Evolutionary conservation across 2,113 vertebrate genomes (phyloP), one percentile per base, ranked within the genome.

Genomic region (Notarius quadriscutis): DNA sequence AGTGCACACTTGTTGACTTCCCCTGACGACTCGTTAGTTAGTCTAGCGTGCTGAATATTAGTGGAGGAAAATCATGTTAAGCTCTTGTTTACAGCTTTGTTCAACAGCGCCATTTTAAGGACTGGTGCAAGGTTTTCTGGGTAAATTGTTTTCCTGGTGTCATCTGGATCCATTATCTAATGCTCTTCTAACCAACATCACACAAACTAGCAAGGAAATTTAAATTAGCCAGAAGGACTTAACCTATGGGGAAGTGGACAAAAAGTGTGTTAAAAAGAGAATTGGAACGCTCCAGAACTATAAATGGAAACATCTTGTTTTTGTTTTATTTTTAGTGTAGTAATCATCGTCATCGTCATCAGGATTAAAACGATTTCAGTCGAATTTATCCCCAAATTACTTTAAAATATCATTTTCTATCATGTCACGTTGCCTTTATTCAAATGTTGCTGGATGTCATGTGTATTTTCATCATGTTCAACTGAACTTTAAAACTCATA

Each of bases 361-460:
- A 41, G 86, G 88, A 91, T 85, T 90, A 92, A 93, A 90, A 77
- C 81, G 88, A 91, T 93, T 94, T 94, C 91, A 94, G 91, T 94
- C 89, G 58, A 92, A 93, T 92, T 93, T 91, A 90, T 94, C 93
- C 90, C 93, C 92, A 93, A 94, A 93, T 87, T 12, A 69, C n/a
- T 88, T 87, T 92, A 3, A 65, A 27, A 25, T 57, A 30, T 50
- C n/a, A 22, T 51, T 62, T 81, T 89, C 85, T 91, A 90, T 93
- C 80, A 87, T 92, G 91, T 89, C 94, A 90, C 91, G 92, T 94
- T 95, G 94, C 94, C 94, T 95, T 95, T 87, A 92, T 94, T 95
- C 88, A 83, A 90, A 89, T 90, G 84, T 90, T 94, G 93, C 85
- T 91, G 78, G 92, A 75, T 89, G 81, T 88, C 51, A 15, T 74